A percentile compares a stretch with the other conserved stretches of the same genome.
Evolutionary conservation across 2,888 invertebrate species (phyloP).

Genomic region (Leucoma salicis): DNA sequence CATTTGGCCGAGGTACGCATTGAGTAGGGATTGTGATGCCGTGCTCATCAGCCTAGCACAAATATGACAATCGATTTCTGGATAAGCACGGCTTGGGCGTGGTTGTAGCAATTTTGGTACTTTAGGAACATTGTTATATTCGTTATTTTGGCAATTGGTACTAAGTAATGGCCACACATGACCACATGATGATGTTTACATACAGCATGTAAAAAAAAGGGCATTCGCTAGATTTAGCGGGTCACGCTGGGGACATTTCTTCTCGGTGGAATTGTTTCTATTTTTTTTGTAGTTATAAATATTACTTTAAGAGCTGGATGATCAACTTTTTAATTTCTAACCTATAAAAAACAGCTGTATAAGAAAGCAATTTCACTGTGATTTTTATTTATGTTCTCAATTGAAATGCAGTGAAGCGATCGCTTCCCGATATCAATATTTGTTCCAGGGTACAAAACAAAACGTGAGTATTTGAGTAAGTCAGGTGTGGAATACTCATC

Average conservation of each 20-base stretch:
- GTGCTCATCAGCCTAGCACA: conserved; percentile 23
- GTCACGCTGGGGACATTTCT: too few species aligned
- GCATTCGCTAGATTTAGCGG: too few species aligned
- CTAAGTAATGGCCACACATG: too few species aligned
- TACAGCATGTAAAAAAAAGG: too few species aligned
- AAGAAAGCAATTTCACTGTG: conserved; percentile 44
- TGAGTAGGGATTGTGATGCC: conserved; percentile 14
- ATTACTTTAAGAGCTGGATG: background rate
- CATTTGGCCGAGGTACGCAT: conserved; percentile 39
- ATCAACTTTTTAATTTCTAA: conserved; percentile 17
- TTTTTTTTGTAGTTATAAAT: background rate
- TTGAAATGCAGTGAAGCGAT: conserved; percentile 56
- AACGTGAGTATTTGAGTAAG: conserved; percentile 56
- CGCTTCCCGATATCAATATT: conserved; percentile 70
- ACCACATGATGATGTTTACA: too few species aligned
- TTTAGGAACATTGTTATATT: too few species aligned
- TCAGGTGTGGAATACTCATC: conserved; percentile 70
- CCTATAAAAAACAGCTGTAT: conserved; percentile 22
- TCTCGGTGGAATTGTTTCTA: too few species aligned
- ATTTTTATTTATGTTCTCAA: conserved; percentile 50
- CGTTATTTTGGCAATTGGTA: too few species aligned
- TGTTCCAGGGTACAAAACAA: conserved; percentile 54
- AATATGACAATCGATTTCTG: conserved; percentile 24
- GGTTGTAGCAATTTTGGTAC: background rate
- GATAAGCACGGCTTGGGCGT: conserved; percentile 4